Percentiles rank a stretch among this genome's conserved stretches.
Evolutionary conservation across 1,140 invertebrate species (phyloP).

Genomic region (Pectinophora gossypiella): DNA sequence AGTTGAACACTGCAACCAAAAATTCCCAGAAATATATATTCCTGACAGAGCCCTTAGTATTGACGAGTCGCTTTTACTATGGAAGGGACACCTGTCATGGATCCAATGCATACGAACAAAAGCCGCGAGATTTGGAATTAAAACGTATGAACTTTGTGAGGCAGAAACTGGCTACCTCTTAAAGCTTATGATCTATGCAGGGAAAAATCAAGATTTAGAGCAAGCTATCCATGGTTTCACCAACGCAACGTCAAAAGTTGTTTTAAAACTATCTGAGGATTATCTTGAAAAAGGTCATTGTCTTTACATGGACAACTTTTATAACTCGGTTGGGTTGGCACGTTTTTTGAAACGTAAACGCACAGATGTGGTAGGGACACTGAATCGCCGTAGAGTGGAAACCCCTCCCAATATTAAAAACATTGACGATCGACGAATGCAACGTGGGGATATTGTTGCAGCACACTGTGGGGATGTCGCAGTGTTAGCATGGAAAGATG

Average conservation of each 20-base stretch:
- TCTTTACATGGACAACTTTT: slow-evolving; percentile 3
- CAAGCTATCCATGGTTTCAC: slow-evolving; percentile 5
- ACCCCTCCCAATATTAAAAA: background rate
- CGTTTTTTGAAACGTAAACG: slow-evolving; percentile 9
- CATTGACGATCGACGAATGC: background rate
- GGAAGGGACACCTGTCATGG: slow-evolving; percentile 25
- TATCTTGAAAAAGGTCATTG: slow-evolving; percentile 3
- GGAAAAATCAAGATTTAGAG: background rate
- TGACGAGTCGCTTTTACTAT: slow-evolving; percentile 27
- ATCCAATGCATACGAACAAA: slow-evolving; percentile 23
- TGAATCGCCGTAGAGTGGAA: background rate
- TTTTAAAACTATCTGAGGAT: slow-evolving; percentile 1
- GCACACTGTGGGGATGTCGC: slow-evolving; percentile 4
- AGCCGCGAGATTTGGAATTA: slow-evolving; percentile 29
- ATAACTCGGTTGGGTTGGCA: background rate
- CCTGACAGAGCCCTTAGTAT: slow-evolving; percentile 14
- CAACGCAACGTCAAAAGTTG: slow-evolving; percentile 1
- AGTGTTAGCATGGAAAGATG: slow-evolving; percentile 9
- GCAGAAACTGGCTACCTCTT: slow-evolving; percentile 19
- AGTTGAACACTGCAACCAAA: slow-evolving; percentile 26
- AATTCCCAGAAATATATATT: slow-evolving; percentile 19
- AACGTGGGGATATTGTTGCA: background rate
- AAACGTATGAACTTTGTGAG: slow-evolving; percentile 26
- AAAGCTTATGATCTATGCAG: slow-evolving; percentile 1
- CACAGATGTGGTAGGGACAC: slow-evolving; percentile 17